A percentile compares a stretch with the other conserved stretches of the same genome.
phyloP scores from a whole-genome alignment of 2,888 invertebrate genomes.

The Drosophila helvetica region DNA sequence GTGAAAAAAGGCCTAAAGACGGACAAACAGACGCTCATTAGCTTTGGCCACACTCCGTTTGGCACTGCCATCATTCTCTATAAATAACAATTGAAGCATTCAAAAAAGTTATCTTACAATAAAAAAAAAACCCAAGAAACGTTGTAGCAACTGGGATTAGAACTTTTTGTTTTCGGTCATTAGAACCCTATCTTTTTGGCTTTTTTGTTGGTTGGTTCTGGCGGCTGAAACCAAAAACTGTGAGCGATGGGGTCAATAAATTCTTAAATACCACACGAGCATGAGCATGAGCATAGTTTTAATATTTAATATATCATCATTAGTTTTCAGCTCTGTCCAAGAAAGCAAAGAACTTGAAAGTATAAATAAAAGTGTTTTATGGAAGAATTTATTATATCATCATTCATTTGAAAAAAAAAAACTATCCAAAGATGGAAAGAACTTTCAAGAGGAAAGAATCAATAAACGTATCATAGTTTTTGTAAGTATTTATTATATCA shows the following conservation, averaged over 20 bases:
- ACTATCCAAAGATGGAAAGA: slow-evolving; percentile 7
- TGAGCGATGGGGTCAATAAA: slow-evolving; percentile 67
- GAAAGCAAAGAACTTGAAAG: slow-evolving; percentile 4
- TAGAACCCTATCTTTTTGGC: slow-evolving; percentile 52
- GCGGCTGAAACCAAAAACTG: slow-evolving; percentile 68
- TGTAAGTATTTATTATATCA: slow-evolving; percentile 5
- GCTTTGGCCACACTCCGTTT: slow-evolving; percentile 63
- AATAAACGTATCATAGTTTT: slow-evolving; percentile 19
- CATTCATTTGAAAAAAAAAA: slow-evolving; percentile 14
- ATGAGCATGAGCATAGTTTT: slow-evolving; percentile 49
- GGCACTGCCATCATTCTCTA: slow-evolving; percentile 72
- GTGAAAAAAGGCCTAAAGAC: slow-evolving; percentile 28
- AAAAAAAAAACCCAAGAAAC: slow-evolving; percentile 23
- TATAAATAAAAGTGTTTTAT: slow-evolving; percentile 31
- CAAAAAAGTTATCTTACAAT: slow-evolving; percentile 42
- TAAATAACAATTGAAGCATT: slow-evolving; percentile 77
- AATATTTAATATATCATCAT: slow-evolving; percentile 65
- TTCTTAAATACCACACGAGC: slow-evolving; percentile 62
- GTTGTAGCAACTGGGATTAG: slow-evolving; percentile 33
- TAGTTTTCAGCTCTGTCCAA: slow-evolving; percentile 56
- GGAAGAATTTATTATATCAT: slow-evolving; percentile 58
- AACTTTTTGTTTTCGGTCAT: slow-evolving; percentile 51
- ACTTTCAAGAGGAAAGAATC: slow-evolving; percentile 5
- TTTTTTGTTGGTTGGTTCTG: slow-evolving; percentile 35
- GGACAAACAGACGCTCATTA: slow-evolving; percentile 62